Conservation (phyloP, 2,797 vertebrate genomes). For the Buphagus erythrorhynchus region DNA sequence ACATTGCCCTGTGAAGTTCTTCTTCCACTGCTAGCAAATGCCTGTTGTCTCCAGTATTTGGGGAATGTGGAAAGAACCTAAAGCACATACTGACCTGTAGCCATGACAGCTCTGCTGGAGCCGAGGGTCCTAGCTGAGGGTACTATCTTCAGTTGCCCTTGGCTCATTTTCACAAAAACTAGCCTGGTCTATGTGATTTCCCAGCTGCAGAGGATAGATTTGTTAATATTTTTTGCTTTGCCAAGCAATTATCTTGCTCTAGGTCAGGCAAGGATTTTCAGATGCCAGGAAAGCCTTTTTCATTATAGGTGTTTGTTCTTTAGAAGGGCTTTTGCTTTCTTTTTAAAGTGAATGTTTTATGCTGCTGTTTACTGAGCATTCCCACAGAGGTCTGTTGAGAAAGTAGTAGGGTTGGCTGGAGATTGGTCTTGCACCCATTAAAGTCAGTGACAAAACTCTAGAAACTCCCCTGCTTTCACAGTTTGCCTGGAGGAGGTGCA, state of each 20-base stretch:
- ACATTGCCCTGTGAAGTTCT: neutral
- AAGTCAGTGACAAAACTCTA: neutral
- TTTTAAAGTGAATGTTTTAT: constrained; percentile 2
- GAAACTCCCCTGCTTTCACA: neutral
- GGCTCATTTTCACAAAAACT: neutral
- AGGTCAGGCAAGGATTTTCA: constrained; percentile 22
- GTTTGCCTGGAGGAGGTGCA: neutral
- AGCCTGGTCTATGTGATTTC: neutral
- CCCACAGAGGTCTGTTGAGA: neutral
- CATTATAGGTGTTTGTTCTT: neutral
- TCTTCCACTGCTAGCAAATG: neutral
- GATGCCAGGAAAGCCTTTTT: neutral
- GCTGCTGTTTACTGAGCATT: neutral
- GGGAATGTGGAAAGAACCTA: neutral
- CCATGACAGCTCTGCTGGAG: neutral
- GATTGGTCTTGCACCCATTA: neutral
- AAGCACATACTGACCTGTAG: neutral
- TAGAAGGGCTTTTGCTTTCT: constrained; percentile 2
- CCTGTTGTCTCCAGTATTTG: neutral
- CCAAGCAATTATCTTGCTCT: neutral
- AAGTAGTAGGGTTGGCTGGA: neutral
- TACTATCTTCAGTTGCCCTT: neutral
- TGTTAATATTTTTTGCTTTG: constrained; percentile 27
- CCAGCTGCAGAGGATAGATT: neutral
- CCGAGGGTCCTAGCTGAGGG: neutral